These are phyloP conservation scores for Chinchilla lanigera DNA, from an alignment of 2,113 vertebrate genomes.

Conservation along the genomic window DNA sequence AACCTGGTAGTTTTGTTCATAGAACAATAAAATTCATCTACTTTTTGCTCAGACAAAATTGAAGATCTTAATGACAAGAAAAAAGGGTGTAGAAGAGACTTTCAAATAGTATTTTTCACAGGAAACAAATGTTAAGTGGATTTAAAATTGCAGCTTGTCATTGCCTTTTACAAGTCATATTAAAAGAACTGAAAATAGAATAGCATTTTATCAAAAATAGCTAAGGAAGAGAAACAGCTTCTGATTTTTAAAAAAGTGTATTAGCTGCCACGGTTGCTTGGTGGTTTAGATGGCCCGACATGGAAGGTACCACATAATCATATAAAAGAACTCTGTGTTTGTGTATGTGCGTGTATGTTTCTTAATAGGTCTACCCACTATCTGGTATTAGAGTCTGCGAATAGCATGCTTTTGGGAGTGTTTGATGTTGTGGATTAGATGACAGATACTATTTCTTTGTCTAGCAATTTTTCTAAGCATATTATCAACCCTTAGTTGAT, in stretches of 20 bases:
- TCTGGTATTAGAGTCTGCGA: not conserved
- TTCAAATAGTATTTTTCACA: slow-evolving; percentile 61
- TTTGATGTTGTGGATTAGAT: not conserved
- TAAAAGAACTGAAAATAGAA: slow-evolving; percentile 60
- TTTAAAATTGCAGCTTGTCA: slow-evolving; percentile 75
- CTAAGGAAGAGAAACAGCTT: slow-evolving; percentile 4
- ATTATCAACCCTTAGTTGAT: not conserved
- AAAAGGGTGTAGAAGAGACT: not conserved
- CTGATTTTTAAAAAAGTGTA: not conserved
- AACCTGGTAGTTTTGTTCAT: slow-evolving; percentile 25
- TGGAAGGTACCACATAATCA: not conserved
- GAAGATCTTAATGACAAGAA: slow-evolving; percentile 66
- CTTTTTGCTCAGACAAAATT: slow-evolving; percentile 59
- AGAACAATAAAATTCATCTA: slow-evolving; percentile 62
- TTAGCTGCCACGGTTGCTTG: not conserved
- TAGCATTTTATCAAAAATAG: slow-evolving; percentile 63
- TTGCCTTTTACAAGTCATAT: slow-evolving; percentile 60
- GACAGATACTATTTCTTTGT: not conserved
- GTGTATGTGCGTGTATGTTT: not conserved
- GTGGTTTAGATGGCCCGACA: not conserved
- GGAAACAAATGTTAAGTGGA: slow-evolving; percentile 58
- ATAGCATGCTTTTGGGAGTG: not conserved
- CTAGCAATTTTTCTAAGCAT: not conserved
- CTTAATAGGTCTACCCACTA: not conserved
- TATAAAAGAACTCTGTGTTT: not conserved